Evolutionary conservation across 1,140 invertebrate genomes (phyloP), one percentile per base, ranked within the genome.

Genomic region (Hycleus cichorii): DNA sequence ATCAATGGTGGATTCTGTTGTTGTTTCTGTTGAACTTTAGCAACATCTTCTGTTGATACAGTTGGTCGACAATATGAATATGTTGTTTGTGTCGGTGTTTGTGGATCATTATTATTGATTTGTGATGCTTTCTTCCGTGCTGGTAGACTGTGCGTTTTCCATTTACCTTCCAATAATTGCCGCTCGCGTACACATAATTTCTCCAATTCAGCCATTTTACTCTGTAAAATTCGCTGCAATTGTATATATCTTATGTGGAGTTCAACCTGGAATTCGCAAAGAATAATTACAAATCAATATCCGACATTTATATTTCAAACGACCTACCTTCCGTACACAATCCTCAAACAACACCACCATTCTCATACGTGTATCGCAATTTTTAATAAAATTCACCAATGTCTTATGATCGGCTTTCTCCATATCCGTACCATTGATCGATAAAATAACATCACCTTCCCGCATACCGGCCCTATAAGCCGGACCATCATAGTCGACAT

Each of bases 261-360:
- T 70, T 93, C 90, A 18, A 91, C 88, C 82, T 83, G 61, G 39
- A 69, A 68, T 18, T 44, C n/a, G 8, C n/a, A 47, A 3, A 43
- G 10, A 42, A 10, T 42, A 9, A 7, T 7, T 42, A 43, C 39
- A 52, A 43, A 38, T 26, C 11, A 7, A 32, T 32, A 32, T 52
- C 4, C 9, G 45, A 48, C 18, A 32, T 24, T 8, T 4, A 32
- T 32, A 32, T 52, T 11, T n/a, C 18, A 52, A 48, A 44, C 3
- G 38, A 62, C 60, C 62, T 68, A 89, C 92, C 82, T 96, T 96
- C 49, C 90, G 81, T 0, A 95, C 92, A 68, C 94, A 95, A 71
- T 97, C 91, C 78, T 96, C 93, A 72, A 95, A 96, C 3, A 95
- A 83, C 0, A 96, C 93, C 2, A 96, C 93, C 85, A 96, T 93